phyloP scores from a whole-genome alignment of 2,113 vertebrate genomes.

The Poeciliopsis prolifica region DNA sequence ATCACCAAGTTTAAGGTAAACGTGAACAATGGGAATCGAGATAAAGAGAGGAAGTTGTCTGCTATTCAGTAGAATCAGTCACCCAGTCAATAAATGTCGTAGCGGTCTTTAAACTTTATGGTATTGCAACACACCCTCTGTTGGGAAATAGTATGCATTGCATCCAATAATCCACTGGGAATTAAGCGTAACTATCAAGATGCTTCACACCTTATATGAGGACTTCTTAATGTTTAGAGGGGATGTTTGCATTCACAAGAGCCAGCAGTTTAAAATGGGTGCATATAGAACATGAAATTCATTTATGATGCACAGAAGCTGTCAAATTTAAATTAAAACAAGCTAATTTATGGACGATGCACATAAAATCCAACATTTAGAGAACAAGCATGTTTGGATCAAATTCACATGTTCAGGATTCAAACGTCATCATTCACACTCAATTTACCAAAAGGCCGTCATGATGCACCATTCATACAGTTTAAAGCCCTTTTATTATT shows the following conservation, averaged over 20 bases:
- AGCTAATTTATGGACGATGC: background rate
- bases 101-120: background rate
- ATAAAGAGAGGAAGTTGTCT: constrained; percentile 12
- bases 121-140: constrained; percentile 59
- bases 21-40: background rate
- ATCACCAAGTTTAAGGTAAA: constrained; percentile 1
- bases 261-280: background rate
- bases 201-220: constrained; percentile 25
- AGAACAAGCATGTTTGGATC: background rate
- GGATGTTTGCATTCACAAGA: background rate
- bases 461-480: too few relatives aligned
- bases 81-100: constrained; percentile 1
- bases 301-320: background rate
- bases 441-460: too few relatives aligned
- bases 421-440: background rate
- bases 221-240: background rate
- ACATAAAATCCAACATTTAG: background rate
- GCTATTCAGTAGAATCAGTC: background rate
- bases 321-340: background rate
- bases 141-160: constrained; percentile 34
- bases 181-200: constrained; percentile 35
- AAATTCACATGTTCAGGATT: background rate
- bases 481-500: too few relatives aligned
- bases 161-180: constrained; percentile 32
- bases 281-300: background rate